These are phyloP conservation scores for Orius insidiosus DNA, from an alignment of 1,140 invertebrate genomes.

Conservation along the genomic window DNA sequence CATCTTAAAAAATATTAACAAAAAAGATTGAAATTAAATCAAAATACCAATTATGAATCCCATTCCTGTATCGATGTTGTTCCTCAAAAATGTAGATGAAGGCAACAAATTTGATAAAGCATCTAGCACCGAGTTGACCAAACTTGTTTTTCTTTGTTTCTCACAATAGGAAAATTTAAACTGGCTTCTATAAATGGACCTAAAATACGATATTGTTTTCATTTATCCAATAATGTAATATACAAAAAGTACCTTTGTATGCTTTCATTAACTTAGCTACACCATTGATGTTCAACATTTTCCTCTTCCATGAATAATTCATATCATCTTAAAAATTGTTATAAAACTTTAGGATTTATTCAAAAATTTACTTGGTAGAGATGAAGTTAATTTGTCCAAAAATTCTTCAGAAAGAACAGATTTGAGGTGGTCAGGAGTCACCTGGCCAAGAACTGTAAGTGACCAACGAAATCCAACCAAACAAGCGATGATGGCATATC, in stretches of 20 bases:
- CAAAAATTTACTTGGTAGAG: constrained; percentile 22
- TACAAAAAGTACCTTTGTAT: constrained; percentile 19
- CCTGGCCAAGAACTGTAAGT: constrained; percentile 38
- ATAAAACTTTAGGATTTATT: constrained; percentile 8
- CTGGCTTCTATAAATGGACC: constrained; percentile 33
- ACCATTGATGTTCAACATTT: constrained; percentile 21
- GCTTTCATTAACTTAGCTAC: constrained; percentile 17
- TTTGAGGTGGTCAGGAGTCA: constrained; percentile 30
- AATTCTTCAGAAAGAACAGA: constrained; percentile 44
- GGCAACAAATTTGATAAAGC: constrained; percentile 50
- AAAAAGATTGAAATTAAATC: constrained; percentile 13
- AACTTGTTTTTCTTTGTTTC: constrained; percentile 39
- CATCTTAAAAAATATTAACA: constrained; percentile 26
- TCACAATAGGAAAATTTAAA: constrained; percentile 29
- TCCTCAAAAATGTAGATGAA: constrained; percentile 37
- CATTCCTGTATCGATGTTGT: constrained; percentile 40
- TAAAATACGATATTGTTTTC: constrained; percentile 18
- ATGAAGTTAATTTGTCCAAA: constrained; percentile 28
- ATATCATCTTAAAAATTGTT: constrained; percentile 9
- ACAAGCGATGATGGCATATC: constrained; percentile 35
- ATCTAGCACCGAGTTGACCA: constrained; percentile 40
- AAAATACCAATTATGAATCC: constrained; percentile 52
- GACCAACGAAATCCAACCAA: constrained; percentile 63
- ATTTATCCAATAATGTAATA: neutral
- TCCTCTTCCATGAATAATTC: constrained; percentile 18